Conservation (phyloP, 2,888 invertebrate species). For the Taenaris catops region DNA sequence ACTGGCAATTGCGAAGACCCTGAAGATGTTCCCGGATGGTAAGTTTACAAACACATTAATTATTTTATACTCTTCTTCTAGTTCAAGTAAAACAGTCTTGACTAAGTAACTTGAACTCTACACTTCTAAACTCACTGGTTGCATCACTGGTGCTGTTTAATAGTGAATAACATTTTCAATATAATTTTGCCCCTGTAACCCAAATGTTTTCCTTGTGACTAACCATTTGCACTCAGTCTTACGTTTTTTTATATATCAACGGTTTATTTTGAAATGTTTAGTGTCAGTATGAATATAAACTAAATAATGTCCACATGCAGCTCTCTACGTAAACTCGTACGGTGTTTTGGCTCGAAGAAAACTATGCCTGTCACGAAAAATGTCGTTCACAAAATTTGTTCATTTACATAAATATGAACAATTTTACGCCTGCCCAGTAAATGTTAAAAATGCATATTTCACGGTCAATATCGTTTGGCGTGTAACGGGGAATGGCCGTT, state of each 20-base stretch:
- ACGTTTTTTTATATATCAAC: too few species aligned
- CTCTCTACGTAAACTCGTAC: too few species aligned
- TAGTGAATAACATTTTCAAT: conserved; percentile 46
- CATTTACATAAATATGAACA: conserved; percentile 55
- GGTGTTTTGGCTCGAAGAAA: too few species aligned
- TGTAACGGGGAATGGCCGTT: conserved; percentile 5
- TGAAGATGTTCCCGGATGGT: conserved; percentile 97
- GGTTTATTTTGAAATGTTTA: too few species aligned
- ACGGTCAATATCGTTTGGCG: conserved; percentile 51
- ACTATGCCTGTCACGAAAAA: conserved; percentile 5
- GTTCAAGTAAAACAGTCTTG: conserved; percentile 52
- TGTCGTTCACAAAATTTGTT: conserved; percentile 48
- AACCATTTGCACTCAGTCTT: conserved; percentile 65
- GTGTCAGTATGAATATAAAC: too few species aligned
- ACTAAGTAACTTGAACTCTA: conserved; percentile 51
- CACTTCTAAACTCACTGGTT: conserved; percentile 53
- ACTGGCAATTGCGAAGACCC: conserved; percentile 97
- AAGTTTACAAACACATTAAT: conserved; percentile 17
- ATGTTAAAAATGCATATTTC: conserved; percentile 29
- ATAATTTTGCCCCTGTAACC: conserved; percentile 44
- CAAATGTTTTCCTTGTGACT: conserved; percentile 71
- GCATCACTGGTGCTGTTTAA: conserved; percentile 52
- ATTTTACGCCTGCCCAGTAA: conserved; percentile 29
- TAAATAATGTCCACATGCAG: too few species aligned
- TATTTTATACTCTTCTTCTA: conserved; percentile 29